phyloP scores from a whole-genome alignment of 2,113 vertebrate genomes.

The Pituophis catenifer region DNA sequence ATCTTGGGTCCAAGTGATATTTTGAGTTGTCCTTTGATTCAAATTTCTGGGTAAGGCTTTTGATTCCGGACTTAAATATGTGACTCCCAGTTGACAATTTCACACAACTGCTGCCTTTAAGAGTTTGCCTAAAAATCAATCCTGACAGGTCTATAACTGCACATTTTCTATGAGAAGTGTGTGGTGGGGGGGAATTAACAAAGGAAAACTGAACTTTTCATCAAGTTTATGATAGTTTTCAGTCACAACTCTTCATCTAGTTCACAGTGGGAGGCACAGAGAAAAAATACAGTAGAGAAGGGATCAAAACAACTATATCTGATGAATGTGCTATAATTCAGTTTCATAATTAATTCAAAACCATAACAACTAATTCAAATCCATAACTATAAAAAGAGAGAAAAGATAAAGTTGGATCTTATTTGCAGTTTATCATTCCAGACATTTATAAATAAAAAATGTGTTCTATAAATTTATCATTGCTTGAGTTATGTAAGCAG shows the following conservation, averaged over 20 bases:
- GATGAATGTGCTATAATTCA: background rate
- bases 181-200: accelerated
- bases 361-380: background rate
- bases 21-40: background rate
- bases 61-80: background rate
- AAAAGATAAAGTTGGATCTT: background rate
- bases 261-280: background rate
- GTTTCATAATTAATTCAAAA: background rate
- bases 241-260: background rate
- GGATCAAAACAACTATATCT: background rate
- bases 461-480: background rate
- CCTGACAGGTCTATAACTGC: background rate
- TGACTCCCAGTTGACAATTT: background rate
- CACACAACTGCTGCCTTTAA: background rate
- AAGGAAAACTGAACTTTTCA: background rate
- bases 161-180: background rate
- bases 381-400: background rate
- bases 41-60: background rate
- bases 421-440: background rate
- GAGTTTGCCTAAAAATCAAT: background rate
- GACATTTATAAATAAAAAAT: background rate
- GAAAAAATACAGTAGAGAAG: background rate
- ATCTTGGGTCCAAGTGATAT: background rate
- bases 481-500: background rate
- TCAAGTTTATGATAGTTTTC: background rate